These are phyloP conservation scores for Neodiprion virginianus DNA, from an alignment of 1,140 invertebrate genomes.

Conservation along the genomic window DNA sequence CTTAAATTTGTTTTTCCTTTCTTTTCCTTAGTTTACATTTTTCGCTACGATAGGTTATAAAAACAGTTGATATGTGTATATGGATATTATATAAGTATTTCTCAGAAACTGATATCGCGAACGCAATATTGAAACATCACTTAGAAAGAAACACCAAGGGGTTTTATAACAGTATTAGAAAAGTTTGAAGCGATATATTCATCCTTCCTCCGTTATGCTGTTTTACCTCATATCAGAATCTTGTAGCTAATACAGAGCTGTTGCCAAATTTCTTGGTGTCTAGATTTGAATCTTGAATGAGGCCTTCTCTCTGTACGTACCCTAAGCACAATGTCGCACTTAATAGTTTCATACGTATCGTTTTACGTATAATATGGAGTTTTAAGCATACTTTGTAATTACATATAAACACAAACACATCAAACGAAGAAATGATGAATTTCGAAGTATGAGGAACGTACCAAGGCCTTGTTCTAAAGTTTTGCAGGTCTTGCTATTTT, in stretches of 20 bases:
- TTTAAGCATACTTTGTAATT: background rate
- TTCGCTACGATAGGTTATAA: background rate
- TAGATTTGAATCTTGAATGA: background rate
- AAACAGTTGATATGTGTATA: background rate
- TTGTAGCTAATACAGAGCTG: background rate
- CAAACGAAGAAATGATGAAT: background rate
- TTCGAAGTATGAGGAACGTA: background rate
- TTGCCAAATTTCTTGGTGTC: conserved; percentile 5
- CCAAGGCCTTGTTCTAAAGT: background rate
- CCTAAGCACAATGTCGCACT: background rate
- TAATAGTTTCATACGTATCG: background rate
- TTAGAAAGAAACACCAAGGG: background rate
- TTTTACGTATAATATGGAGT: background rate
- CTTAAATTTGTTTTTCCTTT: no score
- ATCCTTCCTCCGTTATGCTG: no score
- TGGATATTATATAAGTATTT: no score
- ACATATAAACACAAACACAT: background rate
- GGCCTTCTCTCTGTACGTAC: background rate
- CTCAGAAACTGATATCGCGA: background rate
- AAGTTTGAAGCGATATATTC: background rate
- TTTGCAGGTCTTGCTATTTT: background rate
- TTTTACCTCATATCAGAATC: background rate
- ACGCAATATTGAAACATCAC: background rate
- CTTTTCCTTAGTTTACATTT: background rate
- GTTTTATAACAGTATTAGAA: background rate